Base-by-base conservation (phyloP, 2,113 vertebrate species). In the Dolichallabes microphthalmus region DNA sequence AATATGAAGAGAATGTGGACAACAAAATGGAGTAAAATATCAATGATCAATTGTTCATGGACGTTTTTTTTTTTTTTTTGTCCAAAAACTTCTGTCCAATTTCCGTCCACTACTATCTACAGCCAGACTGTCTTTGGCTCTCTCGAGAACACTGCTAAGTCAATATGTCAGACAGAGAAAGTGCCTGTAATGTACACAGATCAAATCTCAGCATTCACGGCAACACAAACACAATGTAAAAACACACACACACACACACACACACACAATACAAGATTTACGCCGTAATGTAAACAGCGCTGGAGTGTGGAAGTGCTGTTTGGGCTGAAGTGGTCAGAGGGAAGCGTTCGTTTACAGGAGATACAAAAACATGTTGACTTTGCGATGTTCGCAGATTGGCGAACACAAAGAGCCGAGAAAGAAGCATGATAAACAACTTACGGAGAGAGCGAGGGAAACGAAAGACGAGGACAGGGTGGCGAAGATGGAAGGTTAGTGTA, bases 251-350 rank as follows among this genome's bases (percentile, higher is more conserved):
- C 88, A 27, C 9, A 17, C 27, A 45, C 45, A 45, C 45, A 85
- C 89, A 19, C 9, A 17, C 27, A 45, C 88, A 90, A 86, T 88
- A 81, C 90, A 92, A 90, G 88, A 92, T 92, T 92, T 91, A 90
- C 84, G 75, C 79, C 82, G 60, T 81, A 80, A 81, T 76, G 81
- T 83, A 90, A 91, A 92, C 88, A 90, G 69, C 14, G n/a, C 11
- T 52, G 84, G 73, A 74, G 85, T 87, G 58, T 50, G 75, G 52
- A 86, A 86, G 85, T 58, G 82, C 19, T 92, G 88, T 90, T 92
- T 90, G 90, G 87, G 82, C 87, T 64, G 7, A 66, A 73, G 83
- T 30, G 86, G 86, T 80, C 82, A 90, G 88, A 78, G 87, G 82
- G 89, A 86, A 82, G 82, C 61, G 12, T 82, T 80, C 84, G 71